Conservation (phyloP, 2,113 vertebrate species). For the Bufo gargarizans region DNA sequence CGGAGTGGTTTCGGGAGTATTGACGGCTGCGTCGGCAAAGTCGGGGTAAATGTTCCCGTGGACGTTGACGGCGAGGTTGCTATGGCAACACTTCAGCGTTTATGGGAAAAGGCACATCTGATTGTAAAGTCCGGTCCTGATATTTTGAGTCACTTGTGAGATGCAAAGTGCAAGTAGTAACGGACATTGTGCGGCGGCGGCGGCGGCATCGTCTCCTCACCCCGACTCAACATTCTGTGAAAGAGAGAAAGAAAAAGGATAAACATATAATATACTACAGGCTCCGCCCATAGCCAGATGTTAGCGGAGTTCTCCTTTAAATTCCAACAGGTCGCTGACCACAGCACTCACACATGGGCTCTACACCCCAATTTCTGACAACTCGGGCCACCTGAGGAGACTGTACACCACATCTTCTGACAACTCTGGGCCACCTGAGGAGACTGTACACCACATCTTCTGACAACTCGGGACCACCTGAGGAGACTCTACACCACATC, state of each 20-base stretch:
- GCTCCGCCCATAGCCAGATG: no score
- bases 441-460: no score
- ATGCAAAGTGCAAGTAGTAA: constrained; percentile 2
- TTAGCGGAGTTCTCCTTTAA: no score
- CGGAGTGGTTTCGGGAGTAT: no score
- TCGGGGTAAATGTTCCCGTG: neutral
- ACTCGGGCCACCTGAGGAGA: no score
- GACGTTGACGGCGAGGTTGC: neutral
- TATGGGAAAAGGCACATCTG: neutral
- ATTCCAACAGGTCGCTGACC: no score
- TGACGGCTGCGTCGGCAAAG: neutral
- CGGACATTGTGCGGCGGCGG: neutral
- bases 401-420: no score
- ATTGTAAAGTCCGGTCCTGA: neutral
- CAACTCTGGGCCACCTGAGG: no score
- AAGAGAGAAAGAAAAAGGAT: neutral
- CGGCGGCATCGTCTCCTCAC: neutral
- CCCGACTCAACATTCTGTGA: neutral
- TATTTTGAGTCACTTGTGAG: neutral
- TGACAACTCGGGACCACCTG: no score
- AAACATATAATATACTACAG: neutral
- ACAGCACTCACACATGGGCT: no score
- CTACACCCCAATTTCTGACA: no score
- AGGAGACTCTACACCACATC: no score
- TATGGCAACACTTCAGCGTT: neutral